Conservation (phyloP, 2,113 vertebrate genomes). For the Crotalus helleri region DNA sequence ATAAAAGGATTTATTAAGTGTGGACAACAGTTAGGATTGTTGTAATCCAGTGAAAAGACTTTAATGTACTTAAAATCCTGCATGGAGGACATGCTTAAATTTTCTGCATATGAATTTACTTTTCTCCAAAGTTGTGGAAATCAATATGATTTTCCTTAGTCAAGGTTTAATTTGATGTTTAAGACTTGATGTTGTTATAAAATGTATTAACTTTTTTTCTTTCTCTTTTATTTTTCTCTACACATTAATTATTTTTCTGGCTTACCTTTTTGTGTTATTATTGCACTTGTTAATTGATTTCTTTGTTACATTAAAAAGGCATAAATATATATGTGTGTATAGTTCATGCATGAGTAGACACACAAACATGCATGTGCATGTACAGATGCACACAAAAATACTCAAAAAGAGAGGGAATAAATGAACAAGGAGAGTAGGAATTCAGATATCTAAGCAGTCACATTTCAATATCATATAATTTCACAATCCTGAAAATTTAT, state of each 20-base stretch:
- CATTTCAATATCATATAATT: background rate
- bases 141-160: background rate
- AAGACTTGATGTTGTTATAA: background rate
- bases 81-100: background rate
- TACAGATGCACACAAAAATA: background rate
- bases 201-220: background rate
- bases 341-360: background rate
- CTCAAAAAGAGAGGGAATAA: background rate
- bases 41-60: background rate
- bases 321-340: background rate
- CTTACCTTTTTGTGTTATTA: background rate
- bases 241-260: background rate
- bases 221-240: background rate
- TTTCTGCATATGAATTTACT: background rate
- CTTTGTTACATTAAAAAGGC: background rate
- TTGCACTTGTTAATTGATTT: background rate
- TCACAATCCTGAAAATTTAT: background rate
- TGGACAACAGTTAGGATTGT: background rate
- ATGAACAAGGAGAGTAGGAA: background rate
- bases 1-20: background rate
- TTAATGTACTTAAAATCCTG: background rate
- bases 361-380: background rate
- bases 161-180: background rate
- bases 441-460: background rate
- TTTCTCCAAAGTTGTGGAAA: background rate